Evolutionary conservation across 2,888 invertebrate species (phyloP), one percentile per base, ranked within the genome.

Genomic region (Teinopalpus imperialis): DNA sequence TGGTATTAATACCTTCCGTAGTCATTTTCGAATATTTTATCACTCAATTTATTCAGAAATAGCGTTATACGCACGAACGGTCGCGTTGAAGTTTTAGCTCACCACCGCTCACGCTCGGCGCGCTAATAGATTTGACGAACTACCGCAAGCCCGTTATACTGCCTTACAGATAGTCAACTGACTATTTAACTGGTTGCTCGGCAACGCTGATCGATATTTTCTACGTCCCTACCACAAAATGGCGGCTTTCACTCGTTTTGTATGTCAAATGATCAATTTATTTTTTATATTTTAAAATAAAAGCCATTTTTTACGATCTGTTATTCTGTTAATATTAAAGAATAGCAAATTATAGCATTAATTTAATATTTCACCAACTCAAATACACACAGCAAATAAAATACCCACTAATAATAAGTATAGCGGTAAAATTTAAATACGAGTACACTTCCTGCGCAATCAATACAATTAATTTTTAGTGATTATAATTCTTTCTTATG

Each of bases 1-100:
- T 91, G 80, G 91, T 93, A 79, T 92, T 93, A 73, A 92, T 92
- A 63, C 92, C 93, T 90, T 95, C 94, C 61, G 94, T 93, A 66
- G 94, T 92, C 94, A 95, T 95, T 77, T 76, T 89, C 0, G 24
- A 27, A 27, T 40, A 27, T 2, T 10, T 34, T 23, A 12, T 29
- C 45, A 29, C 40, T 40, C 12, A 34, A 35, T 27, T 29, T 13
- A 40, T 7, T 40, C 12, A 23, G 27, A 26, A 12, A 29, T 10
- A 37, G 8, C n/a, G n/a, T n/a, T n/a, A n/a, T n/a, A n/a, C n/a
- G n/a, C 44, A 37, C 57, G 49, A 49, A 57, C 55, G 57, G 51
- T 47, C 44, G 54, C 53, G 45, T 43, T 50, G 46, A 47, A 43
- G 53, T 43, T 53, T 59, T 56, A 57, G 50, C 59, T 59, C 54